Base-by-base conservation (phyloP, 2,888 invertebrate species). In the Dryobota labecula region DNA sequence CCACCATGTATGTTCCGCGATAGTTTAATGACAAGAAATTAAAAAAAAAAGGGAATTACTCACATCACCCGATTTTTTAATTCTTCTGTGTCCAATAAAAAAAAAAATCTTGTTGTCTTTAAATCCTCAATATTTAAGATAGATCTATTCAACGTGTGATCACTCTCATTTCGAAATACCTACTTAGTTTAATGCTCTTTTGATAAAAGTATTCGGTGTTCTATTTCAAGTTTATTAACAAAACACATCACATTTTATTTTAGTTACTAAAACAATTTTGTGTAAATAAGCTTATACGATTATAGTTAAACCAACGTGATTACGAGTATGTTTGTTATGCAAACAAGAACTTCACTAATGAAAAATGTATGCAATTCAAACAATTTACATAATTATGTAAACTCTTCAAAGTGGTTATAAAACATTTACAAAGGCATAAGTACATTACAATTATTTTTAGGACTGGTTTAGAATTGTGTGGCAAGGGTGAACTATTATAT, bases 271-370 rank as follows among this genome's bases (percentile, higher is more conserved):
- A 41, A 69, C 69, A 69, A 20, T 45, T 20, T 15, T 45, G 41
- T 53, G 24, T 74, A 45, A 45, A 45, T 63, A 62, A 71, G 20
- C 36, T 53, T 30, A 43, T 51, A 53, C 74, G 51, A 20, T 58
- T 30, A 36, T 13, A 20, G 2, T 43, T 38, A 1, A n/a, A 41
- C 13, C 24, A 8, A 33, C 24, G 38, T 64, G 38, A 66, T 65
- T 11, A 54, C 18, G 38, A 65, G 11, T 30, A 33, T 53, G 20
- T 20, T 45, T 4, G 2, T 45, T 9, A 33, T 18, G n/a, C 65
- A 24, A 53, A 45, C 45, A 45, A 74, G 36, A 53, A 74, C 38
- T 36, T 20, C 4, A 33, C 24, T 64, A 27, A 54, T 72, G 45
- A 54, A 65, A 64, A 47, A 54, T 54, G 4, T 54, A 65, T 18